Conservation (phyloP, 2,797 vertebrate genomes). For the Phrynocephalus forsythii region DNA sequence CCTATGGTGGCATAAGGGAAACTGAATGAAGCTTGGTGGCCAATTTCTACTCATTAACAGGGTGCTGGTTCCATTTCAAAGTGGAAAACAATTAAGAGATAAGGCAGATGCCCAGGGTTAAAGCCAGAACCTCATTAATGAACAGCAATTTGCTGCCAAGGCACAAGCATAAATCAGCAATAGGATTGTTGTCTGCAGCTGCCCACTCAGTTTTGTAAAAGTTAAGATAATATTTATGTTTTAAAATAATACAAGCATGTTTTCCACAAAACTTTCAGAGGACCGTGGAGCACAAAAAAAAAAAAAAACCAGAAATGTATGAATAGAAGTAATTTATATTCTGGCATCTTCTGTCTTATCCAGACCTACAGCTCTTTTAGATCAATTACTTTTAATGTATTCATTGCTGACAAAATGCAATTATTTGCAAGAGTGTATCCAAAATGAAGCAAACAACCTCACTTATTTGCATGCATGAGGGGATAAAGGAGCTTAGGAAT, state of each 20-base stretch:
- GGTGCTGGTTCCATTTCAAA: no score
- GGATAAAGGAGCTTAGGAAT: conserved; percentile 9
- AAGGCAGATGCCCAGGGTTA: no score
- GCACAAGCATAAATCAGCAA: no score
- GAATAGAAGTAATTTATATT: conserved; percentile 20
- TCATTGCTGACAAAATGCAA: conserved; percentile 25
- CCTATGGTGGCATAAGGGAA: no score
- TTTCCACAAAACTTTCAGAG: background rate
- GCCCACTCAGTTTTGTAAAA: background rate
- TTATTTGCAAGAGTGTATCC: conserved; percentile 48
- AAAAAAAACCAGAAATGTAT: background rate
- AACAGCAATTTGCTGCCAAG: no score
- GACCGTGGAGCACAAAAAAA: background rate
- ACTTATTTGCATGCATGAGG: conserved; percentile 15
- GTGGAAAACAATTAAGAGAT: no score
- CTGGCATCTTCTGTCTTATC: conserved; percentile 21
- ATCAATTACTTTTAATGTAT: conserved; percentile 33
- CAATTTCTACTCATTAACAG: no score
- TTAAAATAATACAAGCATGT: conserved; percentile 21
- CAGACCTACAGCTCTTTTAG: conserved; percentile 14
- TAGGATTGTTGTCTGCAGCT: background rate
- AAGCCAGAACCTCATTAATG: no score
- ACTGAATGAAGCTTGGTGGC: no score
- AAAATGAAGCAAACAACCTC: conserved; percentile 22
- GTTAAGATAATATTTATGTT: no score